Percentiles rank a stretch among this genome's conserved stretches.
phyloP scores from a whole-genome alignment of 2,888 invertebrate genomes.

The Tachina grossa region DNA sequence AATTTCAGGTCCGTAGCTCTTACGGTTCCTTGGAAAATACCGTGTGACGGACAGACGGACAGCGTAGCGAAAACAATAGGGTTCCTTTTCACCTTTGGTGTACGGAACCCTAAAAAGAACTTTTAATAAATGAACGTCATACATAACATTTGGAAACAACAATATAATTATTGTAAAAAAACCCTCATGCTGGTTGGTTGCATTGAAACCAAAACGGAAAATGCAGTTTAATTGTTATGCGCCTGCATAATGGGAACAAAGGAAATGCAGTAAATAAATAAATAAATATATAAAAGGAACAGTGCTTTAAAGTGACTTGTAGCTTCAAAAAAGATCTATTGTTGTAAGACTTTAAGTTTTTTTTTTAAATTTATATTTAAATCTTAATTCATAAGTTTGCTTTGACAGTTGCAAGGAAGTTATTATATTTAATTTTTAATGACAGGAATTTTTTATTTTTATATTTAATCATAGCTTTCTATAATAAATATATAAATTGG shows the following conservation, averaged over 20 bases:
- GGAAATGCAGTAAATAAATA: slow-evolving; percentile 6
- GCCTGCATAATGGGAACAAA: slow-evolving; percentile 11
- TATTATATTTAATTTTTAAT: background rate
- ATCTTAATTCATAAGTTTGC: background rate
- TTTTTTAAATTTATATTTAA: background rate
- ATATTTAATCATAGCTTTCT: too few species aligned
- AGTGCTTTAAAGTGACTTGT: background rate
- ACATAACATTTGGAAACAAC: background rate
- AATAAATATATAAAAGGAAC: background rate
- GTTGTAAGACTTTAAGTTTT: background rate
- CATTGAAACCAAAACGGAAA: slow-evolving; percentile 37
- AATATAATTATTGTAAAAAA: background rate
- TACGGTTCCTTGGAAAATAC: too few species aligned
- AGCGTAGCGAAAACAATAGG: too few species aligned
- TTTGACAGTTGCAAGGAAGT: background rate
- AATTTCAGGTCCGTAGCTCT: too few species aligned
- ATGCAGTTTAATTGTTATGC: slow-evolving; percentile 38
- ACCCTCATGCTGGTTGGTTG: slow-evolving; percentile 25
- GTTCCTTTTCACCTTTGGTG: too few species aligned
- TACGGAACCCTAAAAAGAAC: too few species aligned
- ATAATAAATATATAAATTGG: too few species aligned
- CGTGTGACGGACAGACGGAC: too few species aligned
- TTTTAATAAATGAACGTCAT: slow-evolving; percentile 37
- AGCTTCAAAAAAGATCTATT: background rate
- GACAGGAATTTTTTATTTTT: too few species aligned